Base-by-base conservation (phyloP, 1,140 invertebrate species). In the Drosophila seguyi region DNA sequence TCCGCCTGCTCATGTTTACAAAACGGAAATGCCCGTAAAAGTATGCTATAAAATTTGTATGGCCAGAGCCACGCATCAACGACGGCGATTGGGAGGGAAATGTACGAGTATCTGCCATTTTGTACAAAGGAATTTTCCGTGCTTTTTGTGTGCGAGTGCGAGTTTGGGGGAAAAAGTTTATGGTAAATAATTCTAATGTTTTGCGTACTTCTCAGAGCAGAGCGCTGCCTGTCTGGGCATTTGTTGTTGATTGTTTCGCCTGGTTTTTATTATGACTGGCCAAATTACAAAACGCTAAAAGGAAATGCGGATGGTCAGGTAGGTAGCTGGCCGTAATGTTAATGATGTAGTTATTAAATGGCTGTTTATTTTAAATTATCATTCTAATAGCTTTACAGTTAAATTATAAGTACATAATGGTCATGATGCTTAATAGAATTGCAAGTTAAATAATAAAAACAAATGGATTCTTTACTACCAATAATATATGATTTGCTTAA, bases 1-100 rank as follows among this genome's bases (percentile, higher is more conserved):
- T 60, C 38, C 59, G 31, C 20, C 13, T 52, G 50, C 6, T 75
- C 52, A 66, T 81, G 82, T 78, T 85, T 86, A 85, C 78, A 74
- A 66, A 86, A 86, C 80, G 85, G 84, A 88, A 80, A 79, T 57
- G 72, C 76, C 85, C 67, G 60, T 88, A 83, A 87, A 87, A 88
- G 80, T 88, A 88, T 88, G 84, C 84, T 69, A 87, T 88, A 79
- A 80, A 87, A 88, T 80, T 83, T 87, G 80, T 83, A 83, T 67
- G 52, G 63, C 76, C 61, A 62, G 52, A 67, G 56, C 84, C 76
- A 88, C 84, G 79, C 84, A 86, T 86, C 83, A 83, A 48, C 79
- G 52, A 44, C 79, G 45, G 61, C 79, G 78, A 83, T 82, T 75
- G 75, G 65, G 39, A 45, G 79, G 11, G 34, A 78, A 66, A 42